Evolutionary conservation across 2,113 vertebrate genomes (phyloP).

Genomic region (Herpailurus yagouaroundi): DNA sequence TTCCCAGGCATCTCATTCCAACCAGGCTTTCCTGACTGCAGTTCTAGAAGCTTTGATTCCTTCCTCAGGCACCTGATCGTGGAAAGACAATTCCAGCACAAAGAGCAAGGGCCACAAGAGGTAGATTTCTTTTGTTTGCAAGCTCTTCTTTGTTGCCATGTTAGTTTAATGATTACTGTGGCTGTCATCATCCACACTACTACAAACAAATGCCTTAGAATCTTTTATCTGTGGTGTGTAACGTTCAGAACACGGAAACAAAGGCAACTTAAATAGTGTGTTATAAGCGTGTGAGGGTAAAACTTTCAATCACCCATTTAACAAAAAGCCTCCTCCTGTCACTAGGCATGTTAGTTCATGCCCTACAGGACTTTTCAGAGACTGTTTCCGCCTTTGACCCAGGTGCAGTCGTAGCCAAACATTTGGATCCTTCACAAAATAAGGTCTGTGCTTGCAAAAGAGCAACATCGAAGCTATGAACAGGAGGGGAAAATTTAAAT

Average conservation of each 20-base stretch:
- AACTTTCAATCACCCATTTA: not conserved
- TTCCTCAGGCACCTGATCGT: not conserved
- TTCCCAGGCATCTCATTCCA: not conserved
- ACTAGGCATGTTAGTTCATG: not conserved
- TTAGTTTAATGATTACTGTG: not conserved
- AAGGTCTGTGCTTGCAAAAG: not conserved
- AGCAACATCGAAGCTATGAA: not conserved
- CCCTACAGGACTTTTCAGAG: not conserved
- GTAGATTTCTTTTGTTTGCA: not conserved
- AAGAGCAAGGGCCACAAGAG: not conserved
- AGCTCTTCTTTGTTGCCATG: not conserved
- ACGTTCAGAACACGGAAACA: conserved; percentile 56
- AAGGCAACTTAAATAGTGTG: not conserved
- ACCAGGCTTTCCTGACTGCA: not conserved
- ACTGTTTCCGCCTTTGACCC: not conserved
- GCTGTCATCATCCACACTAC: not conserved
- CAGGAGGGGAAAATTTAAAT: not conserved
- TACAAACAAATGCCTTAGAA: not conserved
- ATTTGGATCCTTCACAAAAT: not conserved
- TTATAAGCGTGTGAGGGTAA: not conserved
- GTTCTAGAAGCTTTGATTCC: not conserved
- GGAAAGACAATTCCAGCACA: not conserved
- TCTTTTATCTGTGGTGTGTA: not conserved
- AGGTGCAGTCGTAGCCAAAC: accelerated
- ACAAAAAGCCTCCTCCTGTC: not conserved